Evolutionary conservation across 2,797 vertebrate genomes (phyloP), one percentile per base, ranked within the genome.

Genomic region (Ptychobarbus kaznakovi): DNA sequence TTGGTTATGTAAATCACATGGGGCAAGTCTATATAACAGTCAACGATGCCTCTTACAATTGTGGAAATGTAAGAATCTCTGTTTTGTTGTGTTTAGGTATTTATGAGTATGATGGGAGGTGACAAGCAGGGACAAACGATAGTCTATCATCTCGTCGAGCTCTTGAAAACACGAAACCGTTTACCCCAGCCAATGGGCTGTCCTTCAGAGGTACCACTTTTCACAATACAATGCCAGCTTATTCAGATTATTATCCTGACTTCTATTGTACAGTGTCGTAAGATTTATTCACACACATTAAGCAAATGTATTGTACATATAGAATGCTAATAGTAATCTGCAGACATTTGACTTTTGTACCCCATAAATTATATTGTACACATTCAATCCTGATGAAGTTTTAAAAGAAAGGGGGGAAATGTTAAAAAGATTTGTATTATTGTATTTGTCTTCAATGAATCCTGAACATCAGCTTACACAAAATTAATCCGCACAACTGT

Each of bases 111-210:
- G 95, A 99, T 99, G 94, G 98, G 98, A 51, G 97, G 96, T 82
- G 98, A 99, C 91, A 99, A 99, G 90, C 98, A 99, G 92, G 97
- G 98, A 63, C 98, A 99, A 94, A 99, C 99, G 96, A 99, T 99
- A 75, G 98, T 99, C 11, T 99, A 98, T 93, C 97, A 99, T 90
- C 95, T 99, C 90, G 97, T 98, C 86, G 97, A 98, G 87, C 96
- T 99, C 89, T 90, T 96, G 85, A 98, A 97, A 90, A 95, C 94
- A 58, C 97, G 96, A 42, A 97, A 95, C 80, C 94, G 98, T 90
- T 90, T 99, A 11, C 97, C 97, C 0, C 94, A 95, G 82, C 98
- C 98, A 11, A 94, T 97, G 32, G 94, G 92, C 28, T 99, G 97
- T 87, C 97, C 96, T n/a, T 94, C 95, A 89, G 96, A 97, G 98